These are phyloP conservation scores for Thera obeliscata DNA, from an alignment of 2,888 invertebrate genomes.

Conservation along the genomic window DNA sequence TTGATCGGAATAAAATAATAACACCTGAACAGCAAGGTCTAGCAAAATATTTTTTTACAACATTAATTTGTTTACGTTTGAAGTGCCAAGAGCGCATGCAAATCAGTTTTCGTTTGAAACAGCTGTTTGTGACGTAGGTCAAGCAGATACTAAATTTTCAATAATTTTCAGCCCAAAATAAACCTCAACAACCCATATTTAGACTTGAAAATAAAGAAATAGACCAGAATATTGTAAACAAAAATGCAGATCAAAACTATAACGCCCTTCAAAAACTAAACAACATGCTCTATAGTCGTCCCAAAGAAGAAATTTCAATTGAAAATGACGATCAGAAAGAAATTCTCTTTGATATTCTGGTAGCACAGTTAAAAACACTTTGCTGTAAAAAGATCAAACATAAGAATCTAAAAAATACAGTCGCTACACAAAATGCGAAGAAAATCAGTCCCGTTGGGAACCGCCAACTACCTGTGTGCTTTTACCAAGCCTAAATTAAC, in stretches of 20 bases:
- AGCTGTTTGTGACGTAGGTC: conserved; percentile 16
- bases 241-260: conserved; percentile 55
- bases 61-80: conserved; percentile 16
- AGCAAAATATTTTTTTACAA: background rate
- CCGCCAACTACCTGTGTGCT: too few species aligned
- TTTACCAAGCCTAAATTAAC: too few species aligned
- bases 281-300: conserved; percentile 61
- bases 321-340: conserved; percentile 65
- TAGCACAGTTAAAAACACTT: conserved; percentile 68
- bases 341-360: conserved; percentile 71
- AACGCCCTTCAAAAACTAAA: conserved; percentile 65
- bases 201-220: conserved; percentile 67
- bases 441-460: too few species aligned
- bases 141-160: conserved; percentile 30
- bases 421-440: conserved; percentile 42
- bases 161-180: conserved; percentile 39
- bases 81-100: conserved; percentile 14
- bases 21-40: background rate
- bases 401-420: conserved; percentile 43
- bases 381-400: conserved; percentile 67
- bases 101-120: conserved; percentile 5
- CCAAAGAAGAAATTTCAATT: conserved; percentile 45
- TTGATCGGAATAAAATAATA: background rate
- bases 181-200: conserved; percentile 54
- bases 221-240: conserved; percentile 52